A percentile compares a stretch with the other conserved stretches of the same genome.
These are phyloP conservation scores for Patella caerulea DNA, from an alignment of 2,888 invertebrate species.

Conservation along the genomic window DNA sequence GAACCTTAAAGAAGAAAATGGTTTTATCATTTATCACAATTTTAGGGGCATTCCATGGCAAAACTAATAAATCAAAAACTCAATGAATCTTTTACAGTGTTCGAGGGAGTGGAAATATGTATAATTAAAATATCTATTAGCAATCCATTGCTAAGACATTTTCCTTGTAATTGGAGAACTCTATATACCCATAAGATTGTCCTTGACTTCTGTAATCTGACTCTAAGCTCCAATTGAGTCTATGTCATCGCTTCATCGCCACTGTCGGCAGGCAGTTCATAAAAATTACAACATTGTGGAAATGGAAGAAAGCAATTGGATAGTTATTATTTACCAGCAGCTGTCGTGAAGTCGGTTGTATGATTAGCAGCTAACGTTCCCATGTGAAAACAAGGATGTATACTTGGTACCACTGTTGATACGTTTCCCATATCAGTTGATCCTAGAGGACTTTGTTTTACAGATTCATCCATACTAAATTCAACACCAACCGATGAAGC, in stretches of 20 bases:
- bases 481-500: conserved; percentile 19
- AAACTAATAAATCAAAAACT: no score
- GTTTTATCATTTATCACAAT: conserved; percentile 29
- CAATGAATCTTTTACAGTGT: no score
- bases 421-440: conserved; percentile 66
- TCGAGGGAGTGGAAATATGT: no score
- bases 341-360: conserved; percentile 51
- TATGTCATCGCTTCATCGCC: conserved; percentile 21
- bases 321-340: conserved; percentile 38
- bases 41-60: conserved; percentile 25
- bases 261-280: neutral
- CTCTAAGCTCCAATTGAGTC: no score
- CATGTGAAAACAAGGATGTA: conserved; percentile 55
- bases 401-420: conserved; percentile 58
- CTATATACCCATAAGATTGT: no score
- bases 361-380: conserved; percentile 54
- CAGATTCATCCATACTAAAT: neutral
- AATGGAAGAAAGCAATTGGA: no score
- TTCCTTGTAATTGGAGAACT: no score
- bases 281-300: no score
- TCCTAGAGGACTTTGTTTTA: conserved; percentile 27
- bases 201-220: no score
- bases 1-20: conserved; percentile 32
- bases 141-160: no score
- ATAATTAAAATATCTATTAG: no score